Evolutionary conservation across 1,140 invertebrate genomes (phyloP).

Genomic region (Ceratina calcarata): DNA sequence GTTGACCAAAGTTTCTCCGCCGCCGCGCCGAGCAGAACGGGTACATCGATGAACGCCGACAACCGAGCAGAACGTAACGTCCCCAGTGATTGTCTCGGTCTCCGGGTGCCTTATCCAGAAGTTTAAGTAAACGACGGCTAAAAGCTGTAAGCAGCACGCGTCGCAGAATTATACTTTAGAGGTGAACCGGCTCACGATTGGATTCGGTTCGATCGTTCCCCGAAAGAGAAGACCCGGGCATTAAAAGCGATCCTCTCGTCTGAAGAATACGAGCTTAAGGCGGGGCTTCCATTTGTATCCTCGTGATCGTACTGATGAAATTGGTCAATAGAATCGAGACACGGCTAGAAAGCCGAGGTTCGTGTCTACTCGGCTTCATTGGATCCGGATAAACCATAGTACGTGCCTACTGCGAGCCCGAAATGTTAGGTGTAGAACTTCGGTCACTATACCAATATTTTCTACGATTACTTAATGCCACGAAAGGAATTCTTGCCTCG

Average conservation of each 20-base stretch:
- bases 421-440: conserved; percentile 47
- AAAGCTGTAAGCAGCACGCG: not conserved
- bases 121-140: no score
- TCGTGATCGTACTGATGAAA: conserved; percentile 51
- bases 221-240: not conserved
- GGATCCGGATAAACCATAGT: conserved; percentile 50
- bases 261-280: conserved; percentile 45
- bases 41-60: conserved; percentile 15
- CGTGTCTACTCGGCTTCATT: conserved; percentile 52
- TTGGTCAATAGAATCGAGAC: conserved; percentile 50
- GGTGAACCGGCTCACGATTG: not conserved
- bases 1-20: conserved; percentile 17
- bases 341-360: conserved; percentile 8
- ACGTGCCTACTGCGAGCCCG: conserved; percentile 41
- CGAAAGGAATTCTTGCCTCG: no score
- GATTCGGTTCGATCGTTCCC: not conserved
- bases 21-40: not conserved
- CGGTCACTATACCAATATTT: not conserved
- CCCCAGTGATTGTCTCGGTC: not conserved
- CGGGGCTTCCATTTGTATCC: conserved; percentile 49
- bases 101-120: not conserved
- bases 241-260: not conserved
- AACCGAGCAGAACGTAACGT: not conserved
- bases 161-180: conserved; percentile 28
- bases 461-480: no score